phyloP scores from a whole-genome alignment of 2,113 vertebrate species.

The Sphaerodactylus townsendi region DNA sequence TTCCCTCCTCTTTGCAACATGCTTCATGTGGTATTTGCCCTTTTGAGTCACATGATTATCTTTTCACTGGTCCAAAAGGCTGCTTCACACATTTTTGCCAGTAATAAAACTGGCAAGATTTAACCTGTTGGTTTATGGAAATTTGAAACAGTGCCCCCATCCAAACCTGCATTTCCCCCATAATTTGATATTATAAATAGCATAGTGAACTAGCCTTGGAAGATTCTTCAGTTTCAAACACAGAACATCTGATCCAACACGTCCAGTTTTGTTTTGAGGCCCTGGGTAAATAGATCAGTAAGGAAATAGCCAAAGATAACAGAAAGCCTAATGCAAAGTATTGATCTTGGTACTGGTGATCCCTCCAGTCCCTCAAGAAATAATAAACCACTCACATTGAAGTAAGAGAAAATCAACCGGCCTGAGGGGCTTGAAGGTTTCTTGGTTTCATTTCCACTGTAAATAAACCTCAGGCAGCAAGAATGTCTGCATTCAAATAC shows the following conservation, averaged over 20 bases:
- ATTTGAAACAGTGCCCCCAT: not conserved
- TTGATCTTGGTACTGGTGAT: constrained; percentile 59
- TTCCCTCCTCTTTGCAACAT: too few relatives aligned
- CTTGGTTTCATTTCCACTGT: constrained; percentile 71
- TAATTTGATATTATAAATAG: not conserved
- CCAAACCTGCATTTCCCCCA: not conserved
- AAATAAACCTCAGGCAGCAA: constrained; percentile 70
- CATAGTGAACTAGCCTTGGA: not conserved
- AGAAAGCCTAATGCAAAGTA: constrained; percentile 41
- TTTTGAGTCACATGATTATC: too few relatives aligned
- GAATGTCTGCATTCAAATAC: constrained; percentile 66
- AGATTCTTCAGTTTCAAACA: constrained; percentile 1
- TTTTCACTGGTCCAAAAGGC: too few relatives aligned
- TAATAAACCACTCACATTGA: constrained; percentile 66
- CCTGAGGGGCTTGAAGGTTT: constrained; percentile 58
- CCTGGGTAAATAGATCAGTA: constrained; percentile 34
- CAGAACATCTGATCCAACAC: constrained; percentile 28
- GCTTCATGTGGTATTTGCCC: too few relatives aligned
- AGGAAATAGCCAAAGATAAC: constrained; percentile 60
- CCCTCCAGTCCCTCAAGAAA: constrained; percentile 63
- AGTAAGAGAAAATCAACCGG: constrained; percentile 62
- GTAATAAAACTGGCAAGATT: too few relatives aligned
- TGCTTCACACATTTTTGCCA: too few relatives aligned
- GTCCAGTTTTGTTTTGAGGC: constrained; percentile 20
- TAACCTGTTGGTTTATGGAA: not conserved